These are phyloP conservation scores for Sebastes hubbsi DNA, from an alignment of 2,797 vertebrate genomes.

Conservation along the genomic window DNA sequence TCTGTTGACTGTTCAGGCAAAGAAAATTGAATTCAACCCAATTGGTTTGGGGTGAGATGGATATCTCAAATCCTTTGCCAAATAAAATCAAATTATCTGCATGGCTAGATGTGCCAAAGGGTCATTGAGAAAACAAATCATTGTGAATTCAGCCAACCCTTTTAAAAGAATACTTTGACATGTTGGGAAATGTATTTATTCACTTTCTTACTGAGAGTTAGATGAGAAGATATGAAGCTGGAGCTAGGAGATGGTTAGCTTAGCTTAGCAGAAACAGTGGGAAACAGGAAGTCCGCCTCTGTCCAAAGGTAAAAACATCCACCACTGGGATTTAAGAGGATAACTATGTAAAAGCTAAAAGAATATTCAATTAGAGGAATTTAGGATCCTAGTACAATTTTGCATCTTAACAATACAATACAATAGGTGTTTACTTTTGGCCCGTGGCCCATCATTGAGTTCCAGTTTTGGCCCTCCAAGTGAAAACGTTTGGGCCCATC, in stretches of 20 bases:
- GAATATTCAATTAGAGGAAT: too few species aligned
- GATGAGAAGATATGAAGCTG: background rate
- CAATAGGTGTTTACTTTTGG: too few species aligned
- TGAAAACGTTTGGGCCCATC: fast-evolving
- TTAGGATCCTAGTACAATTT: too few species aligned
- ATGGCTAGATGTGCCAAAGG: background rate
- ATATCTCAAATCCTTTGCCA: background rate
- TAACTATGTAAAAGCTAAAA: too few species aligned
- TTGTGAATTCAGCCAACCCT: background rate
- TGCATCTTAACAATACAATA: too few species aligned
- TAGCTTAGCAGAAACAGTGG: background rate
- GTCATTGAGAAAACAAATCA: background rate
- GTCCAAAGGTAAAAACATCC: background rate
- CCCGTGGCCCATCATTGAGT: too few species aligned
- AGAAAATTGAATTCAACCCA: background rate
- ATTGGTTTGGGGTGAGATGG: background rate
- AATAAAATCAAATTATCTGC: background rate
- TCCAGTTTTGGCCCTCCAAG: too few species aligned
- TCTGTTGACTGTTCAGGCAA: background rate
- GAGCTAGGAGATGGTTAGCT: background rate
- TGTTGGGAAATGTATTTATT: background rate
- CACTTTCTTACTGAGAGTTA: background rate
- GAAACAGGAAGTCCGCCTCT: background rate
- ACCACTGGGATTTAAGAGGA: too few species aligned
- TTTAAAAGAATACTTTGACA: background rate